phyloP scores from a whole-genome alignment of 2,888 invertebrate species.

The Lycocerus yunnanus region DNA sequence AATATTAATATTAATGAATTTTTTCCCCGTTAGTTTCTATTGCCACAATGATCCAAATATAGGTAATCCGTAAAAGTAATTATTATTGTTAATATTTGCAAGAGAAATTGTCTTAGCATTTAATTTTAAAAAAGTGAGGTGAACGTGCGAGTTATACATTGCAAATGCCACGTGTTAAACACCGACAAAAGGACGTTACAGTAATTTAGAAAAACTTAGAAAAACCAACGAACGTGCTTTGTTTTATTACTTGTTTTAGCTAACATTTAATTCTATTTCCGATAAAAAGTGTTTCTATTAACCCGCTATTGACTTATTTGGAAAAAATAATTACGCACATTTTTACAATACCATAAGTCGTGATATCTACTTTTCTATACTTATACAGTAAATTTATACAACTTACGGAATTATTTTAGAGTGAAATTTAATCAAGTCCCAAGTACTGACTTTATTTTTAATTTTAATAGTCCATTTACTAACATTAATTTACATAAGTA shows the following conservation, averaged over 20 bases:
- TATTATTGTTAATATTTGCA: background rate
- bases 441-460: background rate
- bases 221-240: slow-evolving; percentile 39
- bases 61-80: background rate
- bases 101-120: background rate
- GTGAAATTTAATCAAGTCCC: background rate
- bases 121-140: background rate
- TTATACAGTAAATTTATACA: background rate
- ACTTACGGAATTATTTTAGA: background rate
- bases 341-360: slow-evolving; percentile 11
- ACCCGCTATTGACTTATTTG: slow-evolving; percentile 35
- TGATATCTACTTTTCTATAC: background rate
- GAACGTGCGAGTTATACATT: slow-evolving; percentile 33
- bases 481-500: background rate
- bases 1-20: background rate
- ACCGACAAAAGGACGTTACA: slow-evolving; percentile 38
- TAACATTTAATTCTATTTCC: slow-evolving; percentile 28
- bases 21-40: background rate
- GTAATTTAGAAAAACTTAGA: slow-evolving; percentile 27
- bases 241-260: slow-evolving; percentile 37
- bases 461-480: background rate
- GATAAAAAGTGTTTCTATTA: slow-evolving; percentile 16
- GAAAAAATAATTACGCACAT: slow-evolving; percentile 37
- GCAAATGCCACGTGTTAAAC: slow-evolving; percentile 43
- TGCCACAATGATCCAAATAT: background rate